These are phyloP conservation scores for Aleiodes leptofemur DNA, from an alignment of 2,888 invertebrate genomes.

Conservation along the genomic window DNA sequence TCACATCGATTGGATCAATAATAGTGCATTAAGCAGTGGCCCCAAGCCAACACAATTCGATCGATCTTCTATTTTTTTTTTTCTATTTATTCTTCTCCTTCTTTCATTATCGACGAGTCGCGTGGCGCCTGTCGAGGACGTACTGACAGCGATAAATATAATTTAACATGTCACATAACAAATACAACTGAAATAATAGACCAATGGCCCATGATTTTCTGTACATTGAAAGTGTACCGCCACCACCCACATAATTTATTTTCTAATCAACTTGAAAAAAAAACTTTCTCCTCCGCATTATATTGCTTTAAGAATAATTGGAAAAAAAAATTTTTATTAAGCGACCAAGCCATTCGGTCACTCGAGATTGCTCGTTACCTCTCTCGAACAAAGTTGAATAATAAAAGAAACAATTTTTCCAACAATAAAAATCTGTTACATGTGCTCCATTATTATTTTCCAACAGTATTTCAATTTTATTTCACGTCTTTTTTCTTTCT, in stretches of 20 bases:
- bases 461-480: too few species aligned
- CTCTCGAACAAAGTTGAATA: too few species aligned
- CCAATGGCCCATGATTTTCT: neutral
- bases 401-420: too few species aligned
- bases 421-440: too few species aligned
- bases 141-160: slow-evolving; percentile 13
- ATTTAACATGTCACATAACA: slow-evolving; percentile 9
- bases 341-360: too few species aligned
- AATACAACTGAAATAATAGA: neutral
- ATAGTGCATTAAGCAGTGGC: slow-evolving; percentile 6
- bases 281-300: slow-evolving; percentile 4
- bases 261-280: neutral
- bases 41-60: neutral
- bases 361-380: too few species aligned
- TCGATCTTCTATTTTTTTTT: slow-evolving; percentile 8
- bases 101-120: slow-evolving; percentile 23
- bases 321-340: too few species aligned
- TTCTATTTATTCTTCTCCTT: neutral
- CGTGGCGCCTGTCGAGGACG: slow-evolving; percentile 24
- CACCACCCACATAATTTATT: neutral
- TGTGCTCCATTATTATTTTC: too few species aligned
- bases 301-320: too few species aligned
- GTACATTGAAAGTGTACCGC: neutral
- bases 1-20: slow-evolving; percentile 17
- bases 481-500: too few species aligned